Conservation (phyloP, 30 jellyfish, hydroid and myxozoan species). For the Pelagia noctiluca region DNA sequence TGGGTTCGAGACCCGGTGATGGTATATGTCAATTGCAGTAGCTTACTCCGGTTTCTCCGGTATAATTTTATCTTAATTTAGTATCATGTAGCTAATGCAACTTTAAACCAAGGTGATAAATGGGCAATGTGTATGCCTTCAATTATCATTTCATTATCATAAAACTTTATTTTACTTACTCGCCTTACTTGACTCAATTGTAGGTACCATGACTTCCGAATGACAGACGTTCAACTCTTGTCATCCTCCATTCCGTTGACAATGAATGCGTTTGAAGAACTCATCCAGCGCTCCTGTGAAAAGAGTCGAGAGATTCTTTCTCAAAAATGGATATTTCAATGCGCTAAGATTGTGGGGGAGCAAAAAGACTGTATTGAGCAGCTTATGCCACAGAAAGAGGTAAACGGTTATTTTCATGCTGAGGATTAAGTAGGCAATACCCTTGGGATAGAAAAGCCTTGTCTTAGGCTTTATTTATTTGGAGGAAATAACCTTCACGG, state of each 20-base stretch:
- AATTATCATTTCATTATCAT: too few relatives aligned
- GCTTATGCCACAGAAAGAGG: constrained; percentile 61
- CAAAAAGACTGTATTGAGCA: constrained; percentile 37
- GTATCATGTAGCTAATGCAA: too few relatives aligned
- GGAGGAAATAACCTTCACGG: too few relatives aligned
- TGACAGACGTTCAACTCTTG: constrained; percentile 35
- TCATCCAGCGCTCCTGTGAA: constrained; percentile 29
- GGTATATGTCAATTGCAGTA: too few relatives aligned
- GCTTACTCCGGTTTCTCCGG: too few relatives aligned
- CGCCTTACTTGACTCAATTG: background rate
- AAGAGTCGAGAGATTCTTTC: constrained; percentile 42
- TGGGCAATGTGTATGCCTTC: too few relatives aligned
- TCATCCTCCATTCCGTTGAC: constrained; percentile 48
- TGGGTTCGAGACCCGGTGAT: too few relatives aligned
- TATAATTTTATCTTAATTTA: too few relatives aligned
- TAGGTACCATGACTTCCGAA: constrained; percentile 58
- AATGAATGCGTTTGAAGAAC: constrained; percentile 28
- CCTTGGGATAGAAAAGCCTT: too few relatives aligned
- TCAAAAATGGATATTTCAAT: constrained; percentile 66
- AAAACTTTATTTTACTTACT: too few relatives aligned
- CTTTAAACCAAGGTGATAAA: too few relatives aligned
- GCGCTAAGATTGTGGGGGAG: constrained; percentile 54
- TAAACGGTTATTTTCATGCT: background rate
- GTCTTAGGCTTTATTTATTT: too few relatives aligned
- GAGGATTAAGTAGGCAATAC: background rate